Base-by-base conservation (phyloP, 2,888 invertebrate species). In the Nomada hirtipes region DNA sequence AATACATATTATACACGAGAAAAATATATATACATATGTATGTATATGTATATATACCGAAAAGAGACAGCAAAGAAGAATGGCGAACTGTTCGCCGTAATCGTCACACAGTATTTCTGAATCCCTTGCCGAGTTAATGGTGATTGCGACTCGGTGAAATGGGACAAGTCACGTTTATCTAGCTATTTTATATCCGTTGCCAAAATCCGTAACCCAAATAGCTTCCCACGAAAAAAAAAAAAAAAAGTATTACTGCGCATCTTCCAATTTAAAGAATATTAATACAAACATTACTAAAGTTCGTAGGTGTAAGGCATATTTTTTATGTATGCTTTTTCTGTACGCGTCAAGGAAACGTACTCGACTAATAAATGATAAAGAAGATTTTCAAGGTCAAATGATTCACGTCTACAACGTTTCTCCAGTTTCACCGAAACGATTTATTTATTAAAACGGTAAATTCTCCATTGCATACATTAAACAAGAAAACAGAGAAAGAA, bases 251-350 rank as follows among this genome's bases (percentile, higher is more conserved):
- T 92, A 92, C 89, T 85, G 90, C 90, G 91, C 91, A 93, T 93
- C 93, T 93, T 93, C 92, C 93, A 91, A 83, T 86, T 86, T 84
- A 80, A 82, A 68, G 20, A 64, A 60, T 42, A 55, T 55, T 67
- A 77, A 53, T 42, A 29, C 23, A 67, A 77, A 47, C 63, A 88
- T 83, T 75, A 87, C 85, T 84, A 83, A 86, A 85, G 76, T 86
- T 88, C 68, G 86, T 90, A 89, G 92, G 77, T 90, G 91, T 92
- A 93, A 93, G 92, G 93, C 92, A 93, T 94, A 93, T 93, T 93
- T 94, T 93, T 93, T 93, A 93, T 93, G 93, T 93, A 93, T 93
- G 93, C 93, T 94, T 93, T 93, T 93, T 92, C 93, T 94, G 94
- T 94, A 94, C 90, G 91, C 92, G 91, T 92, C 89, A 87, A 92